These are phyloP conservation scores for Euglossa dilemma DNA, from an alignment of 1,140 invertebrate genomes.

Conservation along the genomic window DNA sequence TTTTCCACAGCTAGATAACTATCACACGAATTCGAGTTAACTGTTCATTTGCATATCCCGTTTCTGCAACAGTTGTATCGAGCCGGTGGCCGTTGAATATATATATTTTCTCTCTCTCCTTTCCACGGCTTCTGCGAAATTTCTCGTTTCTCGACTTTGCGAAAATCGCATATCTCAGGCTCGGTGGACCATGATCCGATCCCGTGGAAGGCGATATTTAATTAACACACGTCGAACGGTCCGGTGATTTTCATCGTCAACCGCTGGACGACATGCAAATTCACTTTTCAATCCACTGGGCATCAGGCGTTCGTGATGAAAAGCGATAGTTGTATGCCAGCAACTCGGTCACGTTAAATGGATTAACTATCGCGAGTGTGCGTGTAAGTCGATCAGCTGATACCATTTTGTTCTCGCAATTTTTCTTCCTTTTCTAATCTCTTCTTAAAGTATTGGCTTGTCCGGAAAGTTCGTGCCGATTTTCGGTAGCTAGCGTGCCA, in stretches of 20 bases:
- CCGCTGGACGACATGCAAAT: conserved; percentile 28
- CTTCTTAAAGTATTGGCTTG: too few species aligned
- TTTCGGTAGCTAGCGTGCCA: too few species aligned
- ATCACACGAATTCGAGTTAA: conserved; percentile 52
- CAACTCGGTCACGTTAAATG: neutral
- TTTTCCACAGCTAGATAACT: conserved; percentile 43
- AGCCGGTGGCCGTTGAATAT: conserved; percentile 3
- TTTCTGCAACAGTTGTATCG: conserved; percentile 61
- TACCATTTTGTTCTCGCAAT: neutral
- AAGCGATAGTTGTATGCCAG: conserved; percentile 43
- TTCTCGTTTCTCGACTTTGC: neutral
- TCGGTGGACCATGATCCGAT: conserved; percentile 34
- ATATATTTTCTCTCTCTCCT: neutral
- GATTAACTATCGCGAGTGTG: neutral
- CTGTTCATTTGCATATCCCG: conserved; percentile 69
- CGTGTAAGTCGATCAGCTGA: conserved; percentile 4
- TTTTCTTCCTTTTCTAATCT: neutral
- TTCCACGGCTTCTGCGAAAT: neutral
- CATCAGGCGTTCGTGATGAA: conserved; percentile 4
- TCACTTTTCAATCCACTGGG: conserved; percentile 32
- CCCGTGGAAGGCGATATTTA: conserved; percentile 46
- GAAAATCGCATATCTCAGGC: conserved; percentile 11
- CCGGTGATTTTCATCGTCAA: conserved; percentile 23
- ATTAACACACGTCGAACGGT: conserved; percentile 28
- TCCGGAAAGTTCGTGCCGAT: too few species aligned